phyloP scores from a whole-genome alignment of 2,888 invertebrate genomes.

The Tineola bisselliella region DNA sequence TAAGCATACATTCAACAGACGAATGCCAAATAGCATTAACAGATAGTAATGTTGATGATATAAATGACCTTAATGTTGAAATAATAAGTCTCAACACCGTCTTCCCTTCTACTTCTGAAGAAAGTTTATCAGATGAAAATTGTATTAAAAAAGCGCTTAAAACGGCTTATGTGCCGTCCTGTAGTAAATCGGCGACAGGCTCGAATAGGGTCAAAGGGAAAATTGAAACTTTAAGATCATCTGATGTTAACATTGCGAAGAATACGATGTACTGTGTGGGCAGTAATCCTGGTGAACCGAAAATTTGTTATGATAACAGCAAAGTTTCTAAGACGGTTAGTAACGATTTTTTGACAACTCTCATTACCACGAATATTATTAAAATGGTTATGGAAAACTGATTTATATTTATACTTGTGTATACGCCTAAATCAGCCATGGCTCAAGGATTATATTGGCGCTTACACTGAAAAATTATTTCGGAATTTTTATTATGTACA shows the following conservation, averaged over 20 bases:
- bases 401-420: no score
- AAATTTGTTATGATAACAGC: slow-evolving; percentile 57
- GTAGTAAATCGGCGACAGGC: slow-evolving; percentile 53
- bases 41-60: slow-evolving; percentile 30
- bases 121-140: slow-evolving; percentile 50
- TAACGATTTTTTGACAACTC: slow-evolving; percentile 6
- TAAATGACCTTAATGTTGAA: slow-evolving; percentile 56
- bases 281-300: slow-evolving; percentile 59
- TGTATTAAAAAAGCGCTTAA: slow-evolving; percentile 31
- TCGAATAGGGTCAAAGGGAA: slow-evolving; percentile 37
- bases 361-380: no score
- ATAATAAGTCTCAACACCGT: slow-evolving; percentile 55
- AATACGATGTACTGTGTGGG: slow-evolving; percentile 56
- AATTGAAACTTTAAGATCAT: slow-evolving; percentile 40
- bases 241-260: slow-evolving; percentile 54
- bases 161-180: slow-evolving; percentile 43
- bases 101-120: slow-evolving; percentile 60
- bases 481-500: no score
- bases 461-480: no score
- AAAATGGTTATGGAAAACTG: no score
- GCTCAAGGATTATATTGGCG: no score
- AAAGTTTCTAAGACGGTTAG: slow-evolving; percentile 57
- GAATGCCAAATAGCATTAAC: slow-evolving; percentile 50
- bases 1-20: slow-evolving; percentile 60
- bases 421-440: no score